Base-by-base conservation (phyloP, 2,888 invertebrate genomes). In the Globia sparganii region DNA sequence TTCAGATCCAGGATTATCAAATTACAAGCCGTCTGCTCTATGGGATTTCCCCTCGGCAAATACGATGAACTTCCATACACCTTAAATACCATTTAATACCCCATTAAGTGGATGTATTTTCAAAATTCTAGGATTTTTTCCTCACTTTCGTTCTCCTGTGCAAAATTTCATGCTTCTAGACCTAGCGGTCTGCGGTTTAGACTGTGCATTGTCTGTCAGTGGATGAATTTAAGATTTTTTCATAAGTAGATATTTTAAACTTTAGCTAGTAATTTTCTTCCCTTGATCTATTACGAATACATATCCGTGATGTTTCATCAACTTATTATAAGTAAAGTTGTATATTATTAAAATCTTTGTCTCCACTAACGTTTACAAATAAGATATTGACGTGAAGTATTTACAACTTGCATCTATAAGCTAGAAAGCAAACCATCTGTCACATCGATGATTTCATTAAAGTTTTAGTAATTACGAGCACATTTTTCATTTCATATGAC, bases 371-470 rank as follows among this genome's bases (percentile, higher is more conserved):
- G 43, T 87, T 80, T 76, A 81, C 70, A 72, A 76, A 15, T 71
- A 77, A 82, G 53, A 53, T 25, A 25, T 67, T 46, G 31, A 88
- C 86, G 81, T 77, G 77, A 87, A 87, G 87, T 83, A 81, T 84
- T 86, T 84, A 87, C 87, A 87, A 80, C 5, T 73, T 75, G 81
- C 86, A 31, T 67, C 18, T 58, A 5, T 34, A 46, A 40, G 46
- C 59, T 59, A 49, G 28, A 18, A 73, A 73, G 74, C 74, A 3
- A 49, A 73, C 28, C 74, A 74, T 73, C 74, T 40, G 74, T 59
- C 72, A 34, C 18, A 28, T 37, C 25, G 73, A 74, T 74, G 73
- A 21, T 73, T 73, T 71, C 56, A 46, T 3, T 43, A 25, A 31
- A 34, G 21, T 64, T 62, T 72, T 78, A 80, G 64, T 72, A 49